Conservation (phyloP, 2,797 vertebrate species). For the Aldrovandia affinis region DNA sequence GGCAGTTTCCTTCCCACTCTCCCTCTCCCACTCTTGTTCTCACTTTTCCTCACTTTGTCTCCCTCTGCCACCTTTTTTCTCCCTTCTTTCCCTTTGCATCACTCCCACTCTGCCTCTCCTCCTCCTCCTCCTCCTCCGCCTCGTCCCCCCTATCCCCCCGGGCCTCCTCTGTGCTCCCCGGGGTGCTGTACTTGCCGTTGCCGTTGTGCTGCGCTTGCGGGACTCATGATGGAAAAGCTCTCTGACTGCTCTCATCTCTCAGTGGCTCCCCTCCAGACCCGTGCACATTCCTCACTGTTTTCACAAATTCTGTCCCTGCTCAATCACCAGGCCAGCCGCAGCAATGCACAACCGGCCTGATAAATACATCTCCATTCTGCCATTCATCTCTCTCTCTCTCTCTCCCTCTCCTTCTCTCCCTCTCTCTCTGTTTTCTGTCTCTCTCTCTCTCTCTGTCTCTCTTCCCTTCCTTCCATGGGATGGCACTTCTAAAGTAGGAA, state of each 20-base stretch:
- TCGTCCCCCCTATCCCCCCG: not conserved
- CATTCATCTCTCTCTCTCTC: not conserved
- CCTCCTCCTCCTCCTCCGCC: not conserved
- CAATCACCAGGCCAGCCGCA: slow-evolving; percentile 52
- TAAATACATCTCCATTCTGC: not conserved
- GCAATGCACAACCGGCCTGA: not conserved
- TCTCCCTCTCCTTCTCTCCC: not conserved
- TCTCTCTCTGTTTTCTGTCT: not conserved
- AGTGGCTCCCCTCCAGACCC: slow-evolving; percentile 49
- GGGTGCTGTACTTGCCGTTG: not conserved
- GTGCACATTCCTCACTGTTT: slow-evolving; percentile 62
- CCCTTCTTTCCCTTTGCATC: too few relatives aligned
- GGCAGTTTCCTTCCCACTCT: not conserved
- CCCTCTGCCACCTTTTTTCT: not conserved
- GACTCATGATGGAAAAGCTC: slow-evolving; percentile 38
- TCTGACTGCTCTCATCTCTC: slow-evolving; percentile 49
- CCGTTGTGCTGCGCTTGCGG: not conserved
- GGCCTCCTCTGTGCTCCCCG: not conserved
- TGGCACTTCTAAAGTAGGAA: too few relatives aligned
- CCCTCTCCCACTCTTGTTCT: not conserved
- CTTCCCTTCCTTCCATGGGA: too few relatives aligned
- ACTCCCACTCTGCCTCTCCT: not conserved
- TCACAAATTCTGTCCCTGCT: slow-evolving; percentile 51
- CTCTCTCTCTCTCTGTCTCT: not conserved
- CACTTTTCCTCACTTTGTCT: not conserved